Evolutionary conservation across 2,113 vertebrate genomes (phyloP).

Genomic region (Crotalus helleri): DNA sequence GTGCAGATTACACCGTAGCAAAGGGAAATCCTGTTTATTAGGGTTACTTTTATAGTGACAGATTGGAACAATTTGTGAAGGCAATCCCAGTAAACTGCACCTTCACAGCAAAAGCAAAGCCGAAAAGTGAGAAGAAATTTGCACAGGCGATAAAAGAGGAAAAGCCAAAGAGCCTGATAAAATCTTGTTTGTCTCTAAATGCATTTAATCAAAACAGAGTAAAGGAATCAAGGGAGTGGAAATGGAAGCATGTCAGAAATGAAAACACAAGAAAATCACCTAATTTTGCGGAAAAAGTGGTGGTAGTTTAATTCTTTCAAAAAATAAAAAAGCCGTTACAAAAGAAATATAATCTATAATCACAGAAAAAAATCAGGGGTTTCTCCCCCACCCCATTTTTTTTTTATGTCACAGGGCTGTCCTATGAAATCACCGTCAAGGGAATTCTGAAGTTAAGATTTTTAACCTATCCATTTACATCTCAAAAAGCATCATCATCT

Average conservation of each 20-base stretch:
- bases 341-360: neutral
- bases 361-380: neutral
- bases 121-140: neutral
- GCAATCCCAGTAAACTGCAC: neutral
- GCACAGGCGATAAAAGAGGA: neutral
- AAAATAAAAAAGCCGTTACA: neutral
- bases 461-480: neutral
- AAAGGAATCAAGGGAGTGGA: neutral
- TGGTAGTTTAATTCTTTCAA: neutral
- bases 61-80: neutral
- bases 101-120: neutral
- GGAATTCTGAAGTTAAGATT: neutral
- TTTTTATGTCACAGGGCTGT: neutral
- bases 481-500: neutral
- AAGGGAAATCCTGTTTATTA: neutral
- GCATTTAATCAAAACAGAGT: neutral
- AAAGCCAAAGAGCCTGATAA: neutral
- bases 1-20: neutral
- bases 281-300: neutral
- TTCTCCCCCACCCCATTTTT: neutral
- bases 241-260: neutral
- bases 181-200: neutral
- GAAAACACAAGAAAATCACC: neutral
- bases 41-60: neutral
- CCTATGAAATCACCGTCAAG: neutral